phyloP scores from a whole-genome alignment of 2,888 invertebrate genomes.

The Scotopteryx bipunctaria region DNA sequence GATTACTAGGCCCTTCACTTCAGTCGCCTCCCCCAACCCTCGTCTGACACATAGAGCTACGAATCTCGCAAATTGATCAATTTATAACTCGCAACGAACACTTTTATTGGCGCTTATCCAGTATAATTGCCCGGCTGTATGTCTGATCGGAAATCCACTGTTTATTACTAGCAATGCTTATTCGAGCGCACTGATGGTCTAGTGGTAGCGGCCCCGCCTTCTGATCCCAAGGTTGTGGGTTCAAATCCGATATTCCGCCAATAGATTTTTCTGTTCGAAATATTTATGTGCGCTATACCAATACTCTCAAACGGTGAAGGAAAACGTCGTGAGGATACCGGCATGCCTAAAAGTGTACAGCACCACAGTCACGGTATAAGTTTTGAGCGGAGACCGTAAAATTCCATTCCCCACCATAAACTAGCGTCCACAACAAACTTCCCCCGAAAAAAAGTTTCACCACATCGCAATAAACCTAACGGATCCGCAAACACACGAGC shows the following conservation, averaged over 20 bases:
- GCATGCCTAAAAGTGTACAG: too few species aligned
- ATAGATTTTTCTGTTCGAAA: too few species aligned
- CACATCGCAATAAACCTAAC: slow-evolving; percentile 1
- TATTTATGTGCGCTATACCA: too few species aligned
- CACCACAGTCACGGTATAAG: too few species aligned
- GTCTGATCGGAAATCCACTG: slow-evolving; percentile 51
- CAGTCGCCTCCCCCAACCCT: not conserved
- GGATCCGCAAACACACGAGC: slow-evolving; percentile 13
- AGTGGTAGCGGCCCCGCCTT: too few species aligned
- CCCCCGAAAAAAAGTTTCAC: not conserved
- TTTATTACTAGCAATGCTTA: slow-evolving; percentile 28
- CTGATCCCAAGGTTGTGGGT: too few species aligned
- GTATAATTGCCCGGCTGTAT: slow-evolving; percentile 66
- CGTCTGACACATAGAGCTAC: slow-evolving; percentile 47
- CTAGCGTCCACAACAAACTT: not conserved
- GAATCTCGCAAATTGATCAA: slow-evolving; percentile 60
- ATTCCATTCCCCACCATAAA: too few species aligned
- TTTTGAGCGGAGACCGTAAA: too few species aligned
- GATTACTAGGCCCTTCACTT: not conserved
- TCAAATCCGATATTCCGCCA: too few species aligned
- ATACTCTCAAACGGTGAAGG: too few species aligned
- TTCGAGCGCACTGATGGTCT: too few species aligned
- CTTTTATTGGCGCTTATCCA: slow-evolving; percentile 73
- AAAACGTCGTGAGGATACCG: too few species aligned
- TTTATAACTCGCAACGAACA: slow-evolving; percentile 65